phyloP scores from a whole-genome alignment of 2,113 vertebrate genomes.

The Alethe diademata region DNA sequence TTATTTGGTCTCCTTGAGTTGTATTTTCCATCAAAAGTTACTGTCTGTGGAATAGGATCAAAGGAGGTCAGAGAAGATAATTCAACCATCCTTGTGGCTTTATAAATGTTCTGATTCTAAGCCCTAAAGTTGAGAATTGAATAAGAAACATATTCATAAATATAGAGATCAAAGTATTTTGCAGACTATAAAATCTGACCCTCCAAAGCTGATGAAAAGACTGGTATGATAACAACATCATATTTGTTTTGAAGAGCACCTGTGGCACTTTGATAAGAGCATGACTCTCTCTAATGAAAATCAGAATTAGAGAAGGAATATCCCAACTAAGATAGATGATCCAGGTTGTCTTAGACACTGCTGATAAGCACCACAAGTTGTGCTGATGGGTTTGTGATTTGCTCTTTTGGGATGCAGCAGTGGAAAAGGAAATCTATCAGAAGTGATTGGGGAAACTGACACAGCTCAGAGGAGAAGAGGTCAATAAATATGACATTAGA shows the following conservation, averaged over 20 bases:
- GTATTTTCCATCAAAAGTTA: not conserved
- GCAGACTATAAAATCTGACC: not conserved
- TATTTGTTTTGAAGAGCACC: not conserved
- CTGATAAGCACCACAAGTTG: not conserved
- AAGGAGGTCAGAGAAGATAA: not conserved
- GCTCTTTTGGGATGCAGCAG: not conserved
- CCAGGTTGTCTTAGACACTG: not conserved
- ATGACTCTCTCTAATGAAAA: constrained; percentile 17
- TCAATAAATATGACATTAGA: not conserved
- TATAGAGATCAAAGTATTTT: not conserved
- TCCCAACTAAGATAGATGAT: not conserved
- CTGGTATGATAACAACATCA: not conserved
- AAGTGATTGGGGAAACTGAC: not conserved
- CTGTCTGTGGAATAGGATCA: not conserved
- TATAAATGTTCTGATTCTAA: not conserved
- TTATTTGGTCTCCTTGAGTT: not conserved
- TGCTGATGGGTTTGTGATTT: not conserved
- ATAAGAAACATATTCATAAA: not conserved
- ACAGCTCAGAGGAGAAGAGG: not conserved
- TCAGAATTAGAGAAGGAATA: constrained; percentile 6
- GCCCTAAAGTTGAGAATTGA: not conserved
- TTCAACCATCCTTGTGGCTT: not conserved
- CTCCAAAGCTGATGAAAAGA: not conserved
- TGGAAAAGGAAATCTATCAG: not conserved
- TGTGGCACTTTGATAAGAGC: not conserved